A percentile compares a stretch with the other conserved stretches of the same genome.
phyloP scores from a whole-genome alignment of 2,113 vertebrate species.

The Bothrops jararaca region DNA sequence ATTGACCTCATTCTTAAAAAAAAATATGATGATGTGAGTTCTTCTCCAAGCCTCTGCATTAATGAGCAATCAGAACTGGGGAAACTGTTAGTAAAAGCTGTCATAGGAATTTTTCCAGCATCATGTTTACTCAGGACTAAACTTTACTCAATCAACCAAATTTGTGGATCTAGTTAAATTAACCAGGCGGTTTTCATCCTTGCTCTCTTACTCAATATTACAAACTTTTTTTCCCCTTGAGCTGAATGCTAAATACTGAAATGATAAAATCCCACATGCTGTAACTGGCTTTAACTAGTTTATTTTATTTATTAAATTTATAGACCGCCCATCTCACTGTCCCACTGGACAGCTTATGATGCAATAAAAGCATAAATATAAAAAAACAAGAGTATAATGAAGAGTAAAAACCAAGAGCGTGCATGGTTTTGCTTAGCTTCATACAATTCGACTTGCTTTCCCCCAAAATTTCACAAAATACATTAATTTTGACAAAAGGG shows the following conservation, averaged over 20 bases:
- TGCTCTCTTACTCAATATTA: background rate
- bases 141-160: background rate
- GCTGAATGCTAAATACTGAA: background rate
- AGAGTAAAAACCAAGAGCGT: background rate
- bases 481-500: background rate
- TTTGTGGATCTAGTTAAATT: background rate
- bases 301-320: background rate
- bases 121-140: background rate
- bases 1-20: background rate
- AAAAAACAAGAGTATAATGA: background rate
- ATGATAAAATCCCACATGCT: background rate
- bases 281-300: background rate
- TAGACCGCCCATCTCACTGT: background rate
- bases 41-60: conserved; percentile 2
- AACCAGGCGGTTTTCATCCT: background rate
- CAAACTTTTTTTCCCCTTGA: background rate
- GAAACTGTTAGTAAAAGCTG: background rate
- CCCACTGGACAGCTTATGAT: background rate
- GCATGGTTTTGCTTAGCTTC: background rate
- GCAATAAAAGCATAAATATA: background rate
- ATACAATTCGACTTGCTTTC: background rate
- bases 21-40: background rate
- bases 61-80: conserved; percentile 9
- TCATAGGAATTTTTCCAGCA: background rate
- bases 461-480: background rate